These are phyloP conservation scores for Chlorospingus semifuscus DNA, from an alignment of 2,797 vertebrate species.

Conservation along the genomic window DNA sequence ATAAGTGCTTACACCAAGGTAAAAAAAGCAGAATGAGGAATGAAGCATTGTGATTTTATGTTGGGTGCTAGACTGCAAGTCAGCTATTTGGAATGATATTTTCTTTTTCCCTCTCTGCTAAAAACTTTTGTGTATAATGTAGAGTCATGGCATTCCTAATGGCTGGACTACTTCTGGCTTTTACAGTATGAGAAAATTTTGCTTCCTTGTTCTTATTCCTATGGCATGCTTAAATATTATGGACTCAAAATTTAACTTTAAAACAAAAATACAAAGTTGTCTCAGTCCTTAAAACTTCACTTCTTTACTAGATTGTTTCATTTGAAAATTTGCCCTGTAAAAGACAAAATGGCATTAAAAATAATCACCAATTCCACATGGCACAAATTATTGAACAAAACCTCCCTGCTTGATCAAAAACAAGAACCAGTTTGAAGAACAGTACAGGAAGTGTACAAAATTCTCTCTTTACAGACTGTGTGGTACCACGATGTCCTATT, in stretches of 20 bases:
- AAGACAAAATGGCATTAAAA: conserved; percentile 45
- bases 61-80: background rate
- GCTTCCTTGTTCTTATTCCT: background rate
- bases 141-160: background rate
- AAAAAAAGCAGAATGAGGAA: background rate
- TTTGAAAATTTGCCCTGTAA: background rate
- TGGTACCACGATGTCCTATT: background rate
- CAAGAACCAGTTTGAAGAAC: background rate
- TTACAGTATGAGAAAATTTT: background rate
- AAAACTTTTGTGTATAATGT: background rate
- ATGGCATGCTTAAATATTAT: background rate
- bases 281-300: background rate
- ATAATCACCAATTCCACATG: background rate
- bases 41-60: background rate
- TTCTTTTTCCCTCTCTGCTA: background rate
- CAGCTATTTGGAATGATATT: background rate
- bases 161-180: background rate
- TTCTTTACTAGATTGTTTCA: background rate
- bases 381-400: conserved; percentile 9
- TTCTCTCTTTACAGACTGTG: background rate
- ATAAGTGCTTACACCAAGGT: background rate
- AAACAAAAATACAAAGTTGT: background rate
- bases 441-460: background rate
- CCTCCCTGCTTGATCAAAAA: conserved; percentile 21
- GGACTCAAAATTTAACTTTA: background rate